Evolutionary conservation across 2,888 invertebrate genomes (phyloP), one percentile per base, ranked within the genome.

Genomic region (Parnassius mnemosyne): DNA sequence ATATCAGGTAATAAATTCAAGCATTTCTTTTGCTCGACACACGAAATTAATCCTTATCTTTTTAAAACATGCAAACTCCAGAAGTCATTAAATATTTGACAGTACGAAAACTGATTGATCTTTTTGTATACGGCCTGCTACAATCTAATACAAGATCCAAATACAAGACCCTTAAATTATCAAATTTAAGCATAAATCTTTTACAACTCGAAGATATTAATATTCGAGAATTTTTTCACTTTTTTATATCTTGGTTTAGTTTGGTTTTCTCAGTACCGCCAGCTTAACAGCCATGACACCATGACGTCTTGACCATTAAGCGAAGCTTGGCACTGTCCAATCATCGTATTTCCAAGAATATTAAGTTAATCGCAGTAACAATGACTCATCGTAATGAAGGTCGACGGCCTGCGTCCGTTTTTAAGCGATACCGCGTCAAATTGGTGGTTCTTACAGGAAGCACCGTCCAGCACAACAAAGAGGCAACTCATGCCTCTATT

Each of bases 321-420:
- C 57, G 20, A 20, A 13, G 34, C 43, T 43, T 43, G 54, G 53
- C 55, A 65, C 61, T 61, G 55, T 61, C 61, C 55, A 64, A 65
- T 63, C 57, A 60, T 61, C 62, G 63, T 57, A 59, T 67, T 73
- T 70, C 72, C 65, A 57, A 71, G 75, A 74, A 74, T 71, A 71
- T 75, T 69, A 68, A 72, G 68, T 70, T 71, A 72, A 73, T 71
- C 69, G 71, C 68, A 65, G 67, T 65, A 66, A 68, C 72, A 72
- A 75, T 78, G 79, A 78, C 66, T 78, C 78, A 79, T 65, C 53
- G 58, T 61, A 58, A 58, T 65, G 72, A 78, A 78, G 79, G 79
- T 78, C 76, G 72, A 70, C 74, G 76, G 73, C 78, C 76, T 68
- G 70, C 60, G 69, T 68, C 67, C 68, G 69, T 67, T 72, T 70